Evolutionary conservation across 2,888 invertebrate species (phyloP), one percentile per base, ranked within the genome.

Genomic region (Chrysolina haemoptera): DNA sequence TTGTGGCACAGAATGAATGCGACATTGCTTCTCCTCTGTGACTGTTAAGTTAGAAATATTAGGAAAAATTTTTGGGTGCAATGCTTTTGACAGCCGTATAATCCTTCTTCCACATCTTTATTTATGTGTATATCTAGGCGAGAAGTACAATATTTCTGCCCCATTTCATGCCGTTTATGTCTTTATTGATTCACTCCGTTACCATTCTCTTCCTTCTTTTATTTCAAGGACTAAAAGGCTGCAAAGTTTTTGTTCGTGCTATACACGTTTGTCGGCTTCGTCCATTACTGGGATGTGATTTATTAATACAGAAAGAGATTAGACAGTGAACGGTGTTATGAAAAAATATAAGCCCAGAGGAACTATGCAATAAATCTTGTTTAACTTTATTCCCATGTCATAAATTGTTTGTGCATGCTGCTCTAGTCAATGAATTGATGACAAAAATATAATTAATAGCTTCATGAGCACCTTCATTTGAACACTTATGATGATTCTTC

Each of bases 331-430:
- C 40, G 40, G 64, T 67, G 43, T 77, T 75, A 77, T 77, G 77
- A 77, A 77, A 77, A 77, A 77, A 74, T 75, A 77, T 74, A 76
- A 74, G 62, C 77, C 71, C 64, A 20, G 68, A 68, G 59, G 71
- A 76, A 76, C 74, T 74, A 68, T 68, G 43, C 59, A 41, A 78
- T 78, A 78, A 78, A 78, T 78, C 78, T 76, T 76, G 48, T 76
- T 78, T 76, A 76, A 73, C 76, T 74, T 74, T 59, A 59, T 66
- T 35, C 59, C 59, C 35, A 59, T 35, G 59, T 59, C 59, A 59
- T 59, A 59, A 59, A 27, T 59, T 27, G n/a, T 27, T 27, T n/a
- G 35, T n/a, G 16, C 27, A 59, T 27, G 27, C 27, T 9, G 59
- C 35, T 35, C 22, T 59, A n/a, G 59, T 59, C 27, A 59, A 59